These are phyloP conservation scores for Xanthostigma xanthostigma DNA, from an alignment of 2,888 invertebrate genomes.

Conservation along the genomic window DNA sequence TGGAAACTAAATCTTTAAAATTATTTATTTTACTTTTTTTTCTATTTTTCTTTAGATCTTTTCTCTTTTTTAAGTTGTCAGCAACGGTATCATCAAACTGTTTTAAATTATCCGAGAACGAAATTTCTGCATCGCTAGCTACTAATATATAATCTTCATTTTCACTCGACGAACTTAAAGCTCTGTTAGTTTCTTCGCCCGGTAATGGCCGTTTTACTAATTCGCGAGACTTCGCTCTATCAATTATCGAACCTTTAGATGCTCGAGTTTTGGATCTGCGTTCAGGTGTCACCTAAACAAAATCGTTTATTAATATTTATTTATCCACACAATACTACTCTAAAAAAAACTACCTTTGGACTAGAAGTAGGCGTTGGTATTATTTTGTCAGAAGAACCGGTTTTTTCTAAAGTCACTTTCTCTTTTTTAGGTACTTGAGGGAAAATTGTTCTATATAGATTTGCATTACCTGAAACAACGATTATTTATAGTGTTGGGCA, in stretches of 20 bases:
- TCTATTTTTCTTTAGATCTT: constrained; percentile 18
- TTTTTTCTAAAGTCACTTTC: not conserved
- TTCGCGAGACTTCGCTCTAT: constrained; percentile 46
- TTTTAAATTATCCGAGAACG: constrained; percentile 28
- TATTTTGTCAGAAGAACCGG: no score
- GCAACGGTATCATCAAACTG: constrained; percentile 30
- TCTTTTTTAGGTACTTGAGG: constrained; percentile 3
- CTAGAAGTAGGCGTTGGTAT: constrained; percentile 6
- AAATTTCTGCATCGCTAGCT: constrained; percentile 22
- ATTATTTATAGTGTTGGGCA: no score
- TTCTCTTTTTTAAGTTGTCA: constrained; percentile 21
- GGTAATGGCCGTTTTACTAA: constrained; percentile 38
- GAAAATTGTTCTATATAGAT: not conserved
- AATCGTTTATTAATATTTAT: no score
- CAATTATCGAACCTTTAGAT: constrained; percentile 23
- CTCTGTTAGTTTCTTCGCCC: constrained; percentile 19
- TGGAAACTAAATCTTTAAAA: constrained; percentile 26
- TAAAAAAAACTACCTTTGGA: no score
- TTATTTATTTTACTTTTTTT: constrained; percentile 21
- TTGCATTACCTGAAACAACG: constrained; percentile 1
- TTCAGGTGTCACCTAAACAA: constrained; percentile 11
- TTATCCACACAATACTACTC: no score
- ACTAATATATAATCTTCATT: constrained; percentile 32
- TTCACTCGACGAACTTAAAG: constrained; percentile 29
- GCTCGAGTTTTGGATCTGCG: constrained; percentile 15